Percentiles rank a stretch among this genome's conserved stretches.
These are phyloP conservation scores for Diachrysia chrysitis DNA, from an alignment of 2,888 invertebrate species.

Conservation along the genomic window DNA sequence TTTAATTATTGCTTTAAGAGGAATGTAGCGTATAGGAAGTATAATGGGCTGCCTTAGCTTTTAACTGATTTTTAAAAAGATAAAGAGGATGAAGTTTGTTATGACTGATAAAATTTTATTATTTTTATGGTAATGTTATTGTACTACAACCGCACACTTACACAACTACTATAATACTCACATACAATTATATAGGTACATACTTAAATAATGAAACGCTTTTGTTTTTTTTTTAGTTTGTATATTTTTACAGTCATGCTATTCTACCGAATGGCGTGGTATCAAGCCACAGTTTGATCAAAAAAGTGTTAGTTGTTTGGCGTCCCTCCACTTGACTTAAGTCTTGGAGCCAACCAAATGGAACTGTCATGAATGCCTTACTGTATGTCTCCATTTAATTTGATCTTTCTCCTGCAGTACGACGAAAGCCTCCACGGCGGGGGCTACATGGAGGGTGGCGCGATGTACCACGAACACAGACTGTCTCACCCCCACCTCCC, in stretches of 20 bases:
- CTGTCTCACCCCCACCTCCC: conserved; percentile 93
- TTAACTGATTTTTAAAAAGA: conserved; percentile 54
- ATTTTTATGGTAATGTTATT: conserved; percentile 11
- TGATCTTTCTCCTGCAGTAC: conserved; percentile 90
- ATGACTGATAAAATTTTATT: conserved; percentile 18
- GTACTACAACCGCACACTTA: conserved; percentile 27
- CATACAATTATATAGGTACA: no score
- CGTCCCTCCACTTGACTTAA: background rate
- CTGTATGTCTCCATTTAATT: conserved; percentile 19
- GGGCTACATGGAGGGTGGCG: conserved; percentile 95
- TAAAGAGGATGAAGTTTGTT: conserved; percentile 44
- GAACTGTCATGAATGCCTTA: no score
- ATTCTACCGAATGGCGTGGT: background rate
- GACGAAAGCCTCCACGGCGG: conserved; percentile 96
- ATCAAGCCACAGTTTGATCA: background rate
- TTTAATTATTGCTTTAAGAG: conserved; percentile 64
- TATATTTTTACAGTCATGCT: background rate
- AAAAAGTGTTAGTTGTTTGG: background rate
- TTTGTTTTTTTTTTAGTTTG: background rate
- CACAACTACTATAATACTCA: conserved; percentile 5
- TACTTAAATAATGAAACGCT: background rate
- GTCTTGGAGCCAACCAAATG: background rate
- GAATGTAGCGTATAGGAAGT: conserved; percentile 58
- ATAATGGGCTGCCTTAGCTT: conserved; percentile 46
- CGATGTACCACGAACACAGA: conserved; percentile 94